Evolutionary conservation across 2,797 vertebrate genomes (phyloP).

Genomic region (Rhincodon typus): DNA sequence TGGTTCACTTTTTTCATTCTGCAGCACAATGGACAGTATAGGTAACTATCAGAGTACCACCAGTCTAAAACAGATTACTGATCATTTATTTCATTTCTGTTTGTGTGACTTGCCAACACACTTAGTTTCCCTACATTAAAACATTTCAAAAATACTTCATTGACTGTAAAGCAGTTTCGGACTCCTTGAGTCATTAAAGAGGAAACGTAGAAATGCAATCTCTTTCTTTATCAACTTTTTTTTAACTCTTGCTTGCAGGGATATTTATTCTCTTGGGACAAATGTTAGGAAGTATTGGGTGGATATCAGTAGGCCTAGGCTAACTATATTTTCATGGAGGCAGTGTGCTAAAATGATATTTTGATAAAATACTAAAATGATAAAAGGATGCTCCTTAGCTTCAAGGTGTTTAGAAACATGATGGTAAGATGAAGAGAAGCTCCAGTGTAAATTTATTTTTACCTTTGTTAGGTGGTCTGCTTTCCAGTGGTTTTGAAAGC

Average conservation of each 20-base stretch:
- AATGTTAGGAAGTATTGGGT: neutral
- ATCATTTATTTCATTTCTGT: neutral
- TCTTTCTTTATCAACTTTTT: neutral
- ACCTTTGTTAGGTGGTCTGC: neutral
- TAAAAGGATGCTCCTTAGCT: neutral
- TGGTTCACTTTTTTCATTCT: neutral
- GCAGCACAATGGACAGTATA: neutral
- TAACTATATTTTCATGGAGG: neutral
- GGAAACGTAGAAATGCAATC: neutral
- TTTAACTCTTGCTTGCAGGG: neutral
- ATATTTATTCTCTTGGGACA: neutral
- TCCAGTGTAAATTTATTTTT: neutral
- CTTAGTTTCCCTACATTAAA: neutral
- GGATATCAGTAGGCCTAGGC: neutral
- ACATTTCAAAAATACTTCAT: neutral
- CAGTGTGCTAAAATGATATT: neutral
- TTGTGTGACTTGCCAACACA: neutral
- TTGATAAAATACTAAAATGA: neutral
- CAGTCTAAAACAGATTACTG: neutral
- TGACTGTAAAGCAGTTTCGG: neutral
- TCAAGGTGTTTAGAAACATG: neutral
- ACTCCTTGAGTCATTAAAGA: neutral
- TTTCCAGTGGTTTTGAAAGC: neutral
- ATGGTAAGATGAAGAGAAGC: neutral
- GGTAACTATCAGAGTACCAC: neutral